Evolutionary conservation across 2,888 invertebrate species (phyloP), one percentile per base, ranked within the genome.

Genomic region (Dynastes tityus): DNA sequence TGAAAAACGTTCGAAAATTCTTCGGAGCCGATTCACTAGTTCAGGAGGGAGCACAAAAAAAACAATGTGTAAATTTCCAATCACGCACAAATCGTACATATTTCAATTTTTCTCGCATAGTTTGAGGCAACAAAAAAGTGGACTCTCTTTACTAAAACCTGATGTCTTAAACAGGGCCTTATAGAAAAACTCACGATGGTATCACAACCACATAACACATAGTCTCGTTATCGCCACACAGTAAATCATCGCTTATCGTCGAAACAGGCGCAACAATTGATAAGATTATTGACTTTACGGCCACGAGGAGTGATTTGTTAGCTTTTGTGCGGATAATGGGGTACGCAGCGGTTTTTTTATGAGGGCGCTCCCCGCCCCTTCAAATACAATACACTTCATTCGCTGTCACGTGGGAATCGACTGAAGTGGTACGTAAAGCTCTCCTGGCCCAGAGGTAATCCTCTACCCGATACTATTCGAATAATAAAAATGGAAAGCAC

Each of bases 221-320:
- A 58, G 22, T 58, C 16, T 58, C 55, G 37, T n/a, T 45, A 67
- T 67, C 65, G 40, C 65, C 45, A 16, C n/a, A 16, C n/a, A 40
- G 16, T 67, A 67, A 67, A 67, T 67, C 65, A 67, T 67, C 45
- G 11, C 65, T 67, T 67, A 67, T 67, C 68, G 40, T n/a, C 51
- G 68, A 68, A 68, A 67, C 40, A 67, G 40, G 22, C 55, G 71
- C 71, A 71, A 71, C 71, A 71, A 71, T 71, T 71, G 71, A 71
- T 71, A 71, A 71, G 71, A 71, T 64, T 79, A 77, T 79, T 76
- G 76, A 79, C 79, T 79, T 58, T 58, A 58, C 55, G 55, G 55
- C 22, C 16, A 9, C 27, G 55, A 58, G 71, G 76, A 55, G 76
- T 79, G 79, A 79, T 76, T 76, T 76, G 76, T 73, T 63, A 71